These are phyloP conservation scores for Tapera naevia DNA, from an alignment of 2,797 vertebrate genomes.

Conservation along the genomic window DNA sequence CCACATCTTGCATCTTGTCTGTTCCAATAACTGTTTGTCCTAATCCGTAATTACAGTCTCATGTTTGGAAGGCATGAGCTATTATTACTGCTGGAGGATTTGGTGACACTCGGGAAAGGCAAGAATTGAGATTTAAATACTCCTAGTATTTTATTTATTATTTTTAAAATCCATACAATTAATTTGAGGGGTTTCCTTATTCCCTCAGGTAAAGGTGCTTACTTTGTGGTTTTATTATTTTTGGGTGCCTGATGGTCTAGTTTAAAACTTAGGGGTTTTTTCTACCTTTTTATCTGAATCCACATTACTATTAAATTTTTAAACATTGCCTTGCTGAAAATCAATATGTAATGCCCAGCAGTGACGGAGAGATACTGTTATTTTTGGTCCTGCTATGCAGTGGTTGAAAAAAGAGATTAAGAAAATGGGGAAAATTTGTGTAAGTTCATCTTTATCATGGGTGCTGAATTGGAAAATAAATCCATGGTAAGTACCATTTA, in stretches of 20 bases:
- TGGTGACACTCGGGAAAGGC: background rate
- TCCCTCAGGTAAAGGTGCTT: background rate
- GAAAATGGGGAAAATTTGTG: background rate
- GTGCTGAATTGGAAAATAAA: background rate
- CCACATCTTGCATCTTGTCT: slow-evolving; percentile 1
- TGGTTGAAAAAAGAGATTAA: background rate
- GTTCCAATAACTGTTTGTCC: background rate
- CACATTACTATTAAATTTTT: background rate
- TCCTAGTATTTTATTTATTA: background rate
- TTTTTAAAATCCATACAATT: background rate
- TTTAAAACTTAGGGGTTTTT: background rate
- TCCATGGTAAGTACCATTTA: background rate
- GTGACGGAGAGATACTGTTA: background rate
- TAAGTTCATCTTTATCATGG: background rate
- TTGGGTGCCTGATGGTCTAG: background rate
- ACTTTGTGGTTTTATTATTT: background rate
- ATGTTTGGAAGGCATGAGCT: background rate
- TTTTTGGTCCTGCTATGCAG: background rate
- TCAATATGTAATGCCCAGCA: background rate
- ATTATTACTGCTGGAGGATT: slow-evolving; percentile 34
- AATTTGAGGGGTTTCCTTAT: slow-evolving; percentile 3
- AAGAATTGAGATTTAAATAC: background rate
- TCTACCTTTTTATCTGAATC: background rate
- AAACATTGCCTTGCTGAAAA: background rate
- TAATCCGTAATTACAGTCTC: slow-evolving; percentile 39